Evolutionary conservation across 2,888 invertebrate genomes (phyloP), one percentile per base, ranked within the genome.

Genomic region (Heliconius sara): DNA sequence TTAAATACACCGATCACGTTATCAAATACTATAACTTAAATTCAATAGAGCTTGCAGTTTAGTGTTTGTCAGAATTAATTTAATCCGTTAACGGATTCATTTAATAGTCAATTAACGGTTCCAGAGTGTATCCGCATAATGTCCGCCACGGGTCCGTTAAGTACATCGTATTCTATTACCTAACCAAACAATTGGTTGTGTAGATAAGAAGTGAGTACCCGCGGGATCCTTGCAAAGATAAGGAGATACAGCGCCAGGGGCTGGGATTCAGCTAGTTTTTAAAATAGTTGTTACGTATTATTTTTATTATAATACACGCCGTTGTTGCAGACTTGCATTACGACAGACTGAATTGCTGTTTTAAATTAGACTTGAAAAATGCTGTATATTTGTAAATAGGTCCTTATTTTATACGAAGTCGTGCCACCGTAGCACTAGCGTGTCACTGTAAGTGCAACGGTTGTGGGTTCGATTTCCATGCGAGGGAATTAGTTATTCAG

Each of bases 171-270:
- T 86, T 87, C 89, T 91, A 91, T 90, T 89, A 90, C 93, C 93
- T 93, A 93, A 92, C 88, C 92, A 94, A 94, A 94, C 94, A 94
- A 88, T 92, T 93, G 94, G 92, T 82, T 83, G 83, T 77, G 57
- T 80, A 86, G 94, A 94, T 94, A 94, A 91, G 89, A 90, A 91
- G 91, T 91, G 87, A 88, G 89, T 87, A 85, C 86, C 75, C 66
- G 86, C 84, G 75, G 73, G 76, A 71, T 84, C 85, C 83, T 85
- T 81, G 83, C 82, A 79, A 80, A 81, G 84, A 85, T 84, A 81
- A 81, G 72, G 73, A 73, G 65, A 66, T 66, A 43, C 39, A 63
- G 68, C 47, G 76, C 30, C 27, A 76, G 74, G 73, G 78, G 47
- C 60, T 75, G 60, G 43, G 68, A 43, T 25, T 75, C 60, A 68